Evolutionary conservation across 2,888 invertebrate species (phyloP), one percentile per base, ranked within the genome.

Genomic region (Drosophila limbata): DNA sequence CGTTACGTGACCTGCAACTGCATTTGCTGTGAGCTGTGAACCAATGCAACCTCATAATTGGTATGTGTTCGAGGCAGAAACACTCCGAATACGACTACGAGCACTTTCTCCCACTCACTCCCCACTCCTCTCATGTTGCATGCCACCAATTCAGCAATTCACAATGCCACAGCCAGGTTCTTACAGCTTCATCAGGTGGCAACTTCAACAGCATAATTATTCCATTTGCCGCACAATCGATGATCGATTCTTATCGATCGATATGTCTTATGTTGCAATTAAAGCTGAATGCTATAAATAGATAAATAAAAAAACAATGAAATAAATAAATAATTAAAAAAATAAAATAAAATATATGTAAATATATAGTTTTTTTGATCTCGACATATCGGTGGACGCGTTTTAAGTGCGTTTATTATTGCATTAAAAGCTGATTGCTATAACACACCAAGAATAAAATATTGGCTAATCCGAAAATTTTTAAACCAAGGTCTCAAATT

Each of bases 1-100:
- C 80, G 68, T 71, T 83, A 83, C 82, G 82, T 83, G 82, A 83
- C 82, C 85, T 67, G 85, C 77, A 84, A 66, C 70, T 64, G 71
- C 71, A 82, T 50, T 48, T 50, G 50, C 47, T 1, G 19, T 31
- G 51, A 31, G 51, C 48, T 56, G 60, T 35, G 53, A 65, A 37
- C 66, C 66, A 51, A 60, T 57, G 65, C 69, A 78, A 69, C 73
- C 59, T 71, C 70, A 84, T 82, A 82, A 82, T 82, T 82, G 82
- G 65, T 52, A 72, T 66, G 74, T 73, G 67, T 60, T 21, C 56
- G 47, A 25, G 62, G 53, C 59, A 77, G 56, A 69, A 66, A 67
- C 67, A 56, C 72, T 47, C 50, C 33, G 35, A 56, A 33, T 31
- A 11, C n/a, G 35, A n/a, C 1, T 35, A n/a, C n/a, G n/a, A n/a